Percentiles rank a stretch among this genome's conserved stretches.
These are phyloP conservation scores for Albula glossodonta DNA, from an alignment of 2,113 vertebrate genomes.

Conservation along the genomic window DNA sequence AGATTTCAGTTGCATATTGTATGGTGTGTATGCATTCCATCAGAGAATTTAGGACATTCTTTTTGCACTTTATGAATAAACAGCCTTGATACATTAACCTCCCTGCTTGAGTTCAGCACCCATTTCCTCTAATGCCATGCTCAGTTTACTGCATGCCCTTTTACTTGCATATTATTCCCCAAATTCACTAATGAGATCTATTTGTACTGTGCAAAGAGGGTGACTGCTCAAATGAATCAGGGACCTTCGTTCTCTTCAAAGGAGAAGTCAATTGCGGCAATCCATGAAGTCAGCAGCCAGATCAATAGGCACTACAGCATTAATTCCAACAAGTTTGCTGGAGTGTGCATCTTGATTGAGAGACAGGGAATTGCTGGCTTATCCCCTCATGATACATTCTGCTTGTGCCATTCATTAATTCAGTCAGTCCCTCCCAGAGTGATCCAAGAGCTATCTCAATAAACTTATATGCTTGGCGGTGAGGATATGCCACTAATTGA, in stretches of 20 bases:
- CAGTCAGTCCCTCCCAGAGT: neutral
- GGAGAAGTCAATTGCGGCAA: neutral
- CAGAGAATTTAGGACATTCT: neutral
- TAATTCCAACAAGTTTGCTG: constrained; percentile 4
- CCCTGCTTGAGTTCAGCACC: neutral
- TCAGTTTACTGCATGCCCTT: neutral
- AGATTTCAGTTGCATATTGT: neutral
- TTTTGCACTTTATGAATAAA: neutral
- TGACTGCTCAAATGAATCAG: neutral
- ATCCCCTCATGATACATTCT: neutral
- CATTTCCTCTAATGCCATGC: neutral
- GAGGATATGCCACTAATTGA: neutral
- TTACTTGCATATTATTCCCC: neutral
- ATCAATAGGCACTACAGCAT: neutral
- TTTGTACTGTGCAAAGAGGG: neutral
- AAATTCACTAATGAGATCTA: neutral
- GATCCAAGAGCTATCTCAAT: constrained; percentile 7
- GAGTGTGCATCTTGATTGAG: constrained; percentile 7
- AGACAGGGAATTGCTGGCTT: neutral
- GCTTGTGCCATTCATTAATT: constrained; percentile 15
- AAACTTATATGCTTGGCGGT: neutral
- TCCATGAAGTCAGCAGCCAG: neutral
- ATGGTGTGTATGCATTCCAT: neutral
- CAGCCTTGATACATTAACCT: neutral
- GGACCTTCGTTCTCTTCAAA: neutral